phyloP scores from a whole-genome alignment of 2,797 vertebrate species.

The Gila robusta region DNA sequence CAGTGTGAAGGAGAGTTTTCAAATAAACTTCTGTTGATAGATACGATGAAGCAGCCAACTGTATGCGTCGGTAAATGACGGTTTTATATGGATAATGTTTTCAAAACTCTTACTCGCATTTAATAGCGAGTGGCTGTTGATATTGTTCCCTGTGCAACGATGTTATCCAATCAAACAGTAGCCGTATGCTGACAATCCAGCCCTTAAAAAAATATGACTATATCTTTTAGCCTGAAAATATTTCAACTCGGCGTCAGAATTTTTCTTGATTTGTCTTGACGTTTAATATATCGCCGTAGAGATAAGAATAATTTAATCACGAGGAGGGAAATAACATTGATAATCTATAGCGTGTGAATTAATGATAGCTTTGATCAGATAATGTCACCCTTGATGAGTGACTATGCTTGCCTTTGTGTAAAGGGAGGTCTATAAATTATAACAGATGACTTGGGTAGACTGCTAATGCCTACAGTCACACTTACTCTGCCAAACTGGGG shows the following conservation, averaged over 20 bases:
- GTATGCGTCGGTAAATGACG: neutral
- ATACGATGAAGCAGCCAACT: neutral
- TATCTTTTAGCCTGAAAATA: no score
- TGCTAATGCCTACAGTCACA: constrained; percentile 2
- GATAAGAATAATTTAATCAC: neutral
- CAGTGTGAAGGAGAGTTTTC: neutral
- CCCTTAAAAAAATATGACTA: no score
- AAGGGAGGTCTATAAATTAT: constrained; percentile 17
- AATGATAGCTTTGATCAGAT: neutral
- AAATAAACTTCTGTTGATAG: neutral
- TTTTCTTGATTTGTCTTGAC: neutral
- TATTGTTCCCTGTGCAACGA: neutral
- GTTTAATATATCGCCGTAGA: neutral
- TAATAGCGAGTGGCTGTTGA: neutral
- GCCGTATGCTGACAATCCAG: no score
- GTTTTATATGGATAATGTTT: no score
- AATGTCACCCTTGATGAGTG: neutral
- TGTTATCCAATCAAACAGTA: neutral
- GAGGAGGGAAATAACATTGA: neutral
- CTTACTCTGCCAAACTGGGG: constrained; percentile 14
- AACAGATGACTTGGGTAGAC: neutral
- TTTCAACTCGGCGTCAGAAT: no score
- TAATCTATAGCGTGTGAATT: neutral
- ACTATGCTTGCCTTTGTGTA: neutral
- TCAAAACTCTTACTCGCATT: no score